These are phyloP conservation scores for Diadumene lineata DNA, from an alignment of 92 coral and sea anemone genomes.

Conservation along the genomic window DNA sequence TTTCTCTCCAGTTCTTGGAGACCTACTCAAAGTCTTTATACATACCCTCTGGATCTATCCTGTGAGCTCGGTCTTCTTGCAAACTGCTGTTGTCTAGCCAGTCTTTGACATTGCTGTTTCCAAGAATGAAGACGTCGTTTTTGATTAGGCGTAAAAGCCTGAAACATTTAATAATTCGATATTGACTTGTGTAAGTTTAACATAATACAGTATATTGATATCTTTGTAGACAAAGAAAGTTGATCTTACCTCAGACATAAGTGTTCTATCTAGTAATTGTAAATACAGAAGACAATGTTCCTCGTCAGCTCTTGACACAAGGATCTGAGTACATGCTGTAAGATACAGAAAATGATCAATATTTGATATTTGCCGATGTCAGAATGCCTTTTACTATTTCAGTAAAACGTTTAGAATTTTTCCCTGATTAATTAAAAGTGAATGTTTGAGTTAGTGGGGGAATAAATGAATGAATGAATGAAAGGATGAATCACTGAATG, in stretches of 20 bases:
- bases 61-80: conserved; percentile 73
- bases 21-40: neutral
- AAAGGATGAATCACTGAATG: conserved; percentile 3
- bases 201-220: no score
- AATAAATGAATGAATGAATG: neutral
- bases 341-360: neutral
- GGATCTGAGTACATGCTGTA: conserved; percentile 94
- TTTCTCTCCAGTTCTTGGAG: neutral
- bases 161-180: neutral
- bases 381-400: no score
- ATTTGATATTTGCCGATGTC: no score
- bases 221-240: no score
- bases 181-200: no score
- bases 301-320: conserved; percentile 95
- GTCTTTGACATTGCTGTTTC: conserved; percentile 91
- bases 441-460: neutral
- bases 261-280: conserved; percentile 82
- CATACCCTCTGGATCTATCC: conserved; percentile 77
- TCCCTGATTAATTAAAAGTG: no score
- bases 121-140: conserved; percentile 92
- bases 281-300: conserved; percentile 73
- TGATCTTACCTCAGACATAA: conserved; percentile 74
- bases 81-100: conserved; percentile 73
- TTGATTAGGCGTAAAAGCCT: conserved; percentile 89
- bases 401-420: no score